Percentiles rank a stretch among this genome's conserved stretches.
Conservation (phyloP, 2,888 invertebrate genomes). For the Melanchra persicariae region DNA sequence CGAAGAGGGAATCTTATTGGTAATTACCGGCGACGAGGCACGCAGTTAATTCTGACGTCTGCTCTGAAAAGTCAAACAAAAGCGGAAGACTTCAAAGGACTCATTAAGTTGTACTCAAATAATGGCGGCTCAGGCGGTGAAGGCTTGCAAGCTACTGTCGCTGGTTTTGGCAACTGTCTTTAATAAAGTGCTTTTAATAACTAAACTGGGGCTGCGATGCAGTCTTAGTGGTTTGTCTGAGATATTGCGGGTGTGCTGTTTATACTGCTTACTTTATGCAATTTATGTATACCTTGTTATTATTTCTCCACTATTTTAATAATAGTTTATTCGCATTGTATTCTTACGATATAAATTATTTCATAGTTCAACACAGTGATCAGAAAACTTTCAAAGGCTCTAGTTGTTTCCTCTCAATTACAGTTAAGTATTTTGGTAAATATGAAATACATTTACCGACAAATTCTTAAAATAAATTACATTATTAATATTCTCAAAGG, state of each 20-base stretch:
- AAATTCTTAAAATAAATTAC: conserved; percentile 1
- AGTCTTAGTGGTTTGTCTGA: neutral
- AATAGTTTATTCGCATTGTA: neutral
- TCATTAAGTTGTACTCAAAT: conserved; percentile 83
- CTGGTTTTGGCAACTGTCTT: conserved; percentile 36
- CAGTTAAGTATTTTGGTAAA: conserved; percentile 4
- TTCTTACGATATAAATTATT: too few species aligned
- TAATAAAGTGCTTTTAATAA: conserved; percentile 51
- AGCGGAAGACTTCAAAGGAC: conserved; percentile 80
- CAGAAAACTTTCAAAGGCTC: neutral
- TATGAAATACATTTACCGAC: neutral
- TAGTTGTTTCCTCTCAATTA: neutral
- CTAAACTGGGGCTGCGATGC: conserved; percentile 11
- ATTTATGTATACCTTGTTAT: neutral
- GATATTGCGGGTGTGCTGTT: conserved; percentile 12
- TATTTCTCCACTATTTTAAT: neutral
- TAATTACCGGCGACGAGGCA: conserved; percentile 75
- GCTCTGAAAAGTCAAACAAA: conserved; percentile 82
- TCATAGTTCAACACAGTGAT: neutral
- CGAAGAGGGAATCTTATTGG: conserved; percentile 71
- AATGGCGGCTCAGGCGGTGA: conserved; percentile 67
- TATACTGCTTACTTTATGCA: neutral
- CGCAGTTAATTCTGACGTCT: conserved; percentile 77
- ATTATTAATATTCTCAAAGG: conserved; percentile 3
- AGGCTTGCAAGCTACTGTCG: conserved; percentile 39